Conservation (phyloP, 37 sponge, comb jelly and placozoan genomes). For the Theonella swinhoei region DNA sequence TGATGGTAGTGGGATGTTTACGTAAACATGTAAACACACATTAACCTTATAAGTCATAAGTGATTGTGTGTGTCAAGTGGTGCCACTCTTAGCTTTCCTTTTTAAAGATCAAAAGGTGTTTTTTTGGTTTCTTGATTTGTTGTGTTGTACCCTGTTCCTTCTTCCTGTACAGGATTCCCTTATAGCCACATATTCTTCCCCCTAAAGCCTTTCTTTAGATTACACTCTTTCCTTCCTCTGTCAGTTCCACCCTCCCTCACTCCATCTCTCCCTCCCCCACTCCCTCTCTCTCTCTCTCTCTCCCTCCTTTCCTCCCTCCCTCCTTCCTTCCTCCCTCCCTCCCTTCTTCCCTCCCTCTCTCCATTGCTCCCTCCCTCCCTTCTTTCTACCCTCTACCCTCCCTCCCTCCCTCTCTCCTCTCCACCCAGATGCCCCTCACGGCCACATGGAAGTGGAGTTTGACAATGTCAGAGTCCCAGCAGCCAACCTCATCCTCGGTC, state of each 20-base stretch:
- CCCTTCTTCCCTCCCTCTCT: background rate
- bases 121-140: no score
- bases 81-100: no score
- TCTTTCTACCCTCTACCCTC: conserved; percentile 1
- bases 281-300: background rate
- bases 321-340: background rate
- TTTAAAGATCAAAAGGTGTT: no score
- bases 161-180: no score
- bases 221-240: no score
- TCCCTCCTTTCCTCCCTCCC: background rate
- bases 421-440: conserved; percentile 76
- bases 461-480: conserved; percentile 80
- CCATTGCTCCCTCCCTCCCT: background rate
- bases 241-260: background rate
- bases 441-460: conserved; percentile 86
- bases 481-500: conserved; percentile 75
- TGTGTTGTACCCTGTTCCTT: no score
- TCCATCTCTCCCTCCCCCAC: background rate
- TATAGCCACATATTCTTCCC: no score
- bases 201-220: no score
- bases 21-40: no score
- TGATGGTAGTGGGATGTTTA: no score
- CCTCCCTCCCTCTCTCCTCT: background rate
- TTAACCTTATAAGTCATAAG: no score
- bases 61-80: no score